Conservation (phyloP, 2,797 vertebrate genomes). For the Acipenser oxyrinchus region DNA sequence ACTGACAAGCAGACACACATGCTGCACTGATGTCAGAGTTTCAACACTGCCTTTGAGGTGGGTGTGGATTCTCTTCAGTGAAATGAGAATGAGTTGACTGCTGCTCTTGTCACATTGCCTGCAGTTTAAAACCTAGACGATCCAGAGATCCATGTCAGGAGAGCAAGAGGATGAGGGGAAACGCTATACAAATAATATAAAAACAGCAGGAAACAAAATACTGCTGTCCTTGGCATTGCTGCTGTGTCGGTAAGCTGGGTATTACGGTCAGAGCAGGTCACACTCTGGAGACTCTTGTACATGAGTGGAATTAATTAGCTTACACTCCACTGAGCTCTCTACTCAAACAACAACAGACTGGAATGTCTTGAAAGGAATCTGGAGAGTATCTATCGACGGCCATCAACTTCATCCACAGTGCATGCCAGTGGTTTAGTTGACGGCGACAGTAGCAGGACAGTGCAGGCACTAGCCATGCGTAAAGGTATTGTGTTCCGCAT, state of each 20-base stretch:
- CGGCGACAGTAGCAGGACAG: neutral
- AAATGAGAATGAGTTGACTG: too few relatives aligned
- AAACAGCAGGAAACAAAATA: constrained; percentile 6
- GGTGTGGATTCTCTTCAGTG: too few relatives aligned
- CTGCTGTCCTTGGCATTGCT: constrained; percentile 1
- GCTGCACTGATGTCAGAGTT: too few relatives aligned
- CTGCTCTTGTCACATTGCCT: too few relatives aligned
- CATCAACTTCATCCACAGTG: too few relatives aligned
- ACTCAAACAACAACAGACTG: constrained; percentile 14
- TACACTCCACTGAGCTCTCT: constrained; percentile 37
- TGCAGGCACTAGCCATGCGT: neutral
- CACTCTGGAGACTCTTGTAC: constrained; percentile 28
- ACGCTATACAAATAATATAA: neutral
- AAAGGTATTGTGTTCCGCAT: neutral
- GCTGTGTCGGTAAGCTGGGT: constrained; percentile 48
- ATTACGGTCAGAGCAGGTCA: constrained; percentile 64
- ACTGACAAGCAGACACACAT: neutral
- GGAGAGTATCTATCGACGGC: neutral
- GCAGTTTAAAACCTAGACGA: too few relatives aligned
- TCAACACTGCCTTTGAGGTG: too few relatives aligned
- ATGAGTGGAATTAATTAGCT: constrained; percentile 42
- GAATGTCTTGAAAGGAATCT: constrained; percentile 16
- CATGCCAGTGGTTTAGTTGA: too few relatives aligned
- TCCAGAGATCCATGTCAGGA: neutral
- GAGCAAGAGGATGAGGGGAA: constrained; percentile 8